phyloP scores from a whole-genome alignment of 2,113 vertebrate species.

The Oxygymnocypris stewartii region DNA sequence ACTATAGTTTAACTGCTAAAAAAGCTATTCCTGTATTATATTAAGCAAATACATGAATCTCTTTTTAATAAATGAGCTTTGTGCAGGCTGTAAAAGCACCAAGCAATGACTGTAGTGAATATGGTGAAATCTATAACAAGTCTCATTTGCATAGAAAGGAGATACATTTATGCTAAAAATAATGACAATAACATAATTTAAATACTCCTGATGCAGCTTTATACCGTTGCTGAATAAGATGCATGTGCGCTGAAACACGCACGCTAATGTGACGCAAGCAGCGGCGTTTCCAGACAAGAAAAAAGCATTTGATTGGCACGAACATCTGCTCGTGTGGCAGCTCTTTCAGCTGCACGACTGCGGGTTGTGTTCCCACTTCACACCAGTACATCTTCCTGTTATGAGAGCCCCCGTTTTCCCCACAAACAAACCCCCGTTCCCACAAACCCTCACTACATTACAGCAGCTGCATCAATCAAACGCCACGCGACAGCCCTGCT shows the following conservation, averaged over 20 bases:
- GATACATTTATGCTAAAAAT: not conserved
- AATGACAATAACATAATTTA: not conserved
- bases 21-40: too few relatives aligned
- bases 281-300: not conserved
- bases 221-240: not conserved
- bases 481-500: not conserved
- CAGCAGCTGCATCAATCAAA: constrained; percentile 32
- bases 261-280: not conserved
- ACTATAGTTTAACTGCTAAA: too few relatives aligned
- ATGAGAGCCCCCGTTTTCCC: not conserved
- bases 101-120: not conserved
- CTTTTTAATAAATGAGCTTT: not conserved
- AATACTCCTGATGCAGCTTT: not conserved
- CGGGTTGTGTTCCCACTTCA: not conserved
- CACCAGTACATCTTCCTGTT: not conserved
- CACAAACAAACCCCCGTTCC: constrained; percentile 20
- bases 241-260: not conserved
- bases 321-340: constrained; percentile 18
- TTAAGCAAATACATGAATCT: too few relatives aligned
- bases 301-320: not conserved
- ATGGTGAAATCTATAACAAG: not conserved
- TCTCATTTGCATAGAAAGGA: not conserved
- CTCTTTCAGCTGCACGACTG: not conserved
- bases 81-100: not conserved
- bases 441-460: constrained; percentile 12